Conservation (phyloP, 1,140 invertebrate genomes). For the Danaus plexippus region DNA sequence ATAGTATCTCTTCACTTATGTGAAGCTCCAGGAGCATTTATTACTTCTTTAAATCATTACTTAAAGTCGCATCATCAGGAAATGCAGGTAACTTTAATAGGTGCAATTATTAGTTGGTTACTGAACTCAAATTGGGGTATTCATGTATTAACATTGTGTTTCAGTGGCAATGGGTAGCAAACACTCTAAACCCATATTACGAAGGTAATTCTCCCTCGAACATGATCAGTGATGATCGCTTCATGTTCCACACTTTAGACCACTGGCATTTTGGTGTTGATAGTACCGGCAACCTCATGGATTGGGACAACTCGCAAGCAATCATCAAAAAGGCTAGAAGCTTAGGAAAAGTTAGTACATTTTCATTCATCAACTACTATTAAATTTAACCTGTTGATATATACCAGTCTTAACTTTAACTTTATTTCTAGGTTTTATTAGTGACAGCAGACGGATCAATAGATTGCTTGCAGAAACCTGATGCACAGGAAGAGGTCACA, state of each 20-base stretch:
- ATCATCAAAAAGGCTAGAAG: slow-evolving; percentile 67
- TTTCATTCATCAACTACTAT: neutral
- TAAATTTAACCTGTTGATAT: neutral
- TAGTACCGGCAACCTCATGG: slow-evolving; percentile 87
- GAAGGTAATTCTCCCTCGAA: slow-evolving; percentile 82
- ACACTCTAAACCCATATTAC: slow-evolving; percentile 92
- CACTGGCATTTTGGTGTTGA: slow-evolving; percentile 92
- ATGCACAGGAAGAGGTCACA: slow-evolving; percentile 87
- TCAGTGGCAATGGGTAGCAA: slow-evolving; percentile 88
- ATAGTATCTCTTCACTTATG: slow-evolving; percentile 89
- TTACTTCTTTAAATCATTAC: slow-evolving; percentile 91
- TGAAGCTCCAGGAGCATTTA: slow-evolving; percentile 95
- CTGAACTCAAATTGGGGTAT: no score
- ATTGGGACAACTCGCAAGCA: slow-evolving; percentile 76
- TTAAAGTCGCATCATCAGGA: slow-evolving; percentile 73
- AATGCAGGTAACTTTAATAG: slow-evolving; percentile 66
- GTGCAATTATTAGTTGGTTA: no score
- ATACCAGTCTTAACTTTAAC: neutral
- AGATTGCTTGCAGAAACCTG: slow-evolving; percentile 86
- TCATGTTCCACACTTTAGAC: slow-evolving; percentile 82
- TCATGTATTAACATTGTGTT: slow-evolving; percentile 27
- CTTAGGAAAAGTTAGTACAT: slow-evolving; percentile 44
- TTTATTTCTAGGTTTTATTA: slow-evolving; percentile 65
- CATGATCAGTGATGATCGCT: slow-evolving; percentile 89
- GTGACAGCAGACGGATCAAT: slow-evolving; percentile 96